These are phyloP conservation scores for Sebastolobus alascanus DNA, from an alignment of 2,797 vertebrate genomes.

Conservation along the genomic window DNA sequence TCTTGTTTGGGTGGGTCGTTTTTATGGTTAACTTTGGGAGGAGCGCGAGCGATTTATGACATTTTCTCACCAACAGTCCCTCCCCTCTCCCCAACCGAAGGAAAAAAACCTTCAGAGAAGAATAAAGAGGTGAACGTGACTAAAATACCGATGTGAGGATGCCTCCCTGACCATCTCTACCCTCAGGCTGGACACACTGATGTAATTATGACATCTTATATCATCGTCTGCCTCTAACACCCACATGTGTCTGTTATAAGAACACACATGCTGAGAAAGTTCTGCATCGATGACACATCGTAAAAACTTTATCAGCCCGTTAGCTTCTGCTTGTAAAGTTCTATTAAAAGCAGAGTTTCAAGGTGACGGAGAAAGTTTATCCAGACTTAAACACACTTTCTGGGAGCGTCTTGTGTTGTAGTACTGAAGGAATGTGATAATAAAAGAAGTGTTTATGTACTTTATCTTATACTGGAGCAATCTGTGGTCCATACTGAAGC, in stretches of 20 bases:
- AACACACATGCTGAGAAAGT: neutral
- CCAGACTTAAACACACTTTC: neutral
- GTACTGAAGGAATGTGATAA: neutral
- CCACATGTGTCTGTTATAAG: neutral
- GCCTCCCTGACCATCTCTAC: neutral
- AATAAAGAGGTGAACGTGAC: conserved; percentile 28
- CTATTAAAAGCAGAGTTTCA: neutral
- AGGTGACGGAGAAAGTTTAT: neutral
- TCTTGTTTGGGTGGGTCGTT: conserved; percentile 83
- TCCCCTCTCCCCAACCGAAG: neutral
- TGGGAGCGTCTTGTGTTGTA: neutral
- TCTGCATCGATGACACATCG: neutral
- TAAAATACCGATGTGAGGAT: conserved; percentile 1
- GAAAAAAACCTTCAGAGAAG: neutral
- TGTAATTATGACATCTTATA: conserved; percentile 8
- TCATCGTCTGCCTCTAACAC: conserved; percentile 2
- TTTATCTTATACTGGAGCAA: neutral
- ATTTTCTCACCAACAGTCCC: conserved; percentile 64
- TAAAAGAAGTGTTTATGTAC: neutral
- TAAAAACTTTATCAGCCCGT: conserved; percentile 17
- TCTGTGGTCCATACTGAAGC: neutral
- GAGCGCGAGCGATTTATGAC: conserved; percentile 68
- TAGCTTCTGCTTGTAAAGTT: neutral
- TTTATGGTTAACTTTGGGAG: conserved; percentile 79
- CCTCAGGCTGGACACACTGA: conserved; percentile 13